Percentiles rank a stretch among this genome's conserved stretches.
phyloP scores from a whole-genome alignment of 2,113 vertebrate genomes.

The Phrynosoma blainvillii region DNA sequence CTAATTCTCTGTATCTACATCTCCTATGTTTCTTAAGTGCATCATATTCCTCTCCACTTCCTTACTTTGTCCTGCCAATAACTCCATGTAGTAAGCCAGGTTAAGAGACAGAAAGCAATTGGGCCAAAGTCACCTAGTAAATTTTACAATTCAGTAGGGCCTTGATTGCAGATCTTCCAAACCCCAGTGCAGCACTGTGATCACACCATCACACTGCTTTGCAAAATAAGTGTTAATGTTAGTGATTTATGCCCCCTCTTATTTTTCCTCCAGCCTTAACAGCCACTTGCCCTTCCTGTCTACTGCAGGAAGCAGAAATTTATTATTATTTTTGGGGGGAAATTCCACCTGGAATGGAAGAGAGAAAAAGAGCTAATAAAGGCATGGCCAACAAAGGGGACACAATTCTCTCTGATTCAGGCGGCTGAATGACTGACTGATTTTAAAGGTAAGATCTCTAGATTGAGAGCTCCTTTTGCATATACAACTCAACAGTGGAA shows the following conservation, averaged over 20 bases:
- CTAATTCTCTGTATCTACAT: too few relatives aligned
- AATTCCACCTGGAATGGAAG: too few relatives aligned
- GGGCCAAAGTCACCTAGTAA: too few relatives aligned
- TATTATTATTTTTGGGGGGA: neutral
- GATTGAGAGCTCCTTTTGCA: neutral
- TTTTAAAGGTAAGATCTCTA: neutral
- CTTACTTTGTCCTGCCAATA: too few relatives aligned
- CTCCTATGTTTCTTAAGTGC: too few relatives aligned
- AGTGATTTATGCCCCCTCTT: neutral
- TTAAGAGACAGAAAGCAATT: too few relatives aligned
- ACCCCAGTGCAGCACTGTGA: neutral
- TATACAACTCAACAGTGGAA: neutral
- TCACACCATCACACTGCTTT: too few relatives aligned
- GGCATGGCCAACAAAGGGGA: neutral
- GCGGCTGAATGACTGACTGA: too few relatives aligned
- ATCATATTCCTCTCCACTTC: too few relatives aligned
- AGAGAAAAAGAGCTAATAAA: neutral
- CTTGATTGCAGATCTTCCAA: neutral
- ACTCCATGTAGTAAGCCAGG: too few relatives aligned
- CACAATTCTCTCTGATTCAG: neutral
- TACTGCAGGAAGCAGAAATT: neutral
- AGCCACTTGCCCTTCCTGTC: neutral
- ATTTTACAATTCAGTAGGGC: too few relatives aligned
- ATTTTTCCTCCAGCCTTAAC: neutral
- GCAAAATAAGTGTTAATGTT: neutral